phyloP scores from a whole-genome alignment of 2,113 vertebrate genomes.

The Gambusia affinis region DNA sequence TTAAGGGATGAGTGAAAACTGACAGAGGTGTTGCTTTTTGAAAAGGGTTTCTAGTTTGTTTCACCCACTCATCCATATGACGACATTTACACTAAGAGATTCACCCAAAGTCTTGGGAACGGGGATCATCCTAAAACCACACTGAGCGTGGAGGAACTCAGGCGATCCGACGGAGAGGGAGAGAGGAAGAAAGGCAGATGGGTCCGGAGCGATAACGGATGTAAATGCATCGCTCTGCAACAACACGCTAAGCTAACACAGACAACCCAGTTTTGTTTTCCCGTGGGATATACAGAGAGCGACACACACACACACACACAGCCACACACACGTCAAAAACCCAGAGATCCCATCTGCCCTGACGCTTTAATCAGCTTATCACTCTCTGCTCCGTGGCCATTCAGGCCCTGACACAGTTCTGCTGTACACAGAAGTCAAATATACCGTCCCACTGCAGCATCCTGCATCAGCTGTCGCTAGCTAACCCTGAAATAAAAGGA shows the following conservation, averaged over 20 bases:
- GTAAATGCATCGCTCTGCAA: slow-evolving; percentile 20
- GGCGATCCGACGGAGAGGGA: slow-evolving; percentile 28
- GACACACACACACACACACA: slow-evolving; percentile 32
- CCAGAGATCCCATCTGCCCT: slow-evolving; percentile 68
- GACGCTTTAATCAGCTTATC: slow-evolving; percentile 72
- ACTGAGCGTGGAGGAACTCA: slow-evolving; percentile 11
- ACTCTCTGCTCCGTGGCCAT: slow-evolving; percentile 39
- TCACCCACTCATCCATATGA: too few relatives aligned
- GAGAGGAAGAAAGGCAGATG: slow-evolving; percentile 29
- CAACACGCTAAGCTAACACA: slow-evolving; percentile 60
- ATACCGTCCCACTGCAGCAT: background rate
- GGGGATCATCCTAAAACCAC: slow-evolving; percentile 1
- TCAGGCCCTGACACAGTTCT: slow-evolving; percentile 64
- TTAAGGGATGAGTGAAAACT: too few relatives aligned
- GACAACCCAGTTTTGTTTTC: slow-evolving; percentile 69
- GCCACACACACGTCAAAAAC: slow-evolving; percentile 53
- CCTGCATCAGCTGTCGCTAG: background rate
- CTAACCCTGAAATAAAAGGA: background rate
- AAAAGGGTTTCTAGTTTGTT: too few relatives aligned
- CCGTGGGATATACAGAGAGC: slow-evolving; percentile 46
- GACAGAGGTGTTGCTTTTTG: too few relatives aligned
- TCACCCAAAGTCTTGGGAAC: background rate
- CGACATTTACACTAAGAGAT: too few relatives aligned
- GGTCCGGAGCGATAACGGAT: slow-evolving; percentile 28
- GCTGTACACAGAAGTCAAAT: slow-evolving; percentile 25